These are phyloP conservation scores for Podarcis raffonei DNA, from an alignment of 2,113 vertebrate species.

Conservation along the genomic window DNA sequence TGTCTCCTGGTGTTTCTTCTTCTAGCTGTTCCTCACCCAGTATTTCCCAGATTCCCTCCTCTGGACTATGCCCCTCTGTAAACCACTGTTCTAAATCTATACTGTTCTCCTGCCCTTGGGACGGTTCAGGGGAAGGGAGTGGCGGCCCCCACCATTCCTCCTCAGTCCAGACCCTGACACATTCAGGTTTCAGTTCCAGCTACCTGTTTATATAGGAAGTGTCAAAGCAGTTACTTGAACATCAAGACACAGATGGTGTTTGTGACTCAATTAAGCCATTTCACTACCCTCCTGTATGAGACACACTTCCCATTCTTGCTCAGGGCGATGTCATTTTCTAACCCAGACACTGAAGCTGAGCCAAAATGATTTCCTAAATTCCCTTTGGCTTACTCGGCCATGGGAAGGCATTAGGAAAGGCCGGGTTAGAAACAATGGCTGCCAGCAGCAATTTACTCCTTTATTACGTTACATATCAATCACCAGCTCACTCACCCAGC, in stretches of 20 bases:
- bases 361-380: neutral
- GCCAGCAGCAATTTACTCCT: neutral
- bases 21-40: too few species aligned
- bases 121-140: too few species aligned
- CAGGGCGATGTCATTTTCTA: slow-evolving; percentile 13
- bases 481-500: neutral
- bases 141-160: too few species aligned
- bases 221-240: slow-evolving; percentile 32
- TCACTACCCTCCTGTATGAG: neutral
- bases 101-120: too few species aligned
- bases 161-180: neutral
- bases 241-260: slow-evolving; percentile 33
- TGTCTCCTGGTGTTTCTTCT: too few species aligned
- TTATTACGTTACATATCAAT: neutral
- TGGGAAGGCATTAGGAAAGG: neutral
- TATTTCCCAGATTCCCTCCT: too few species aligned
- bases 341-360: neutral
- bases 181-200: slow-evolving; percentile 46
- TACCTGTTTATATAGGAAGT: slow-evolving; percentile 37
- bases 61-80: too few species aligned
- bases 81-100: too few species aligned
- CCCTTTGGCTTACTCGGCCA: fast-evolving
- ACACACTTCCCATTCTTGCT: slow-evolving; percentile 4
- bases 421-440: fast-evolving
- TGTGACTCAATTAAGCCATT: slow-evolving; percentile 27